These are phyloP conservation scores for Phodopus roborovskii DNA, from an alignment of 2,113 vertebrate species.

Conservation along the genomic window DNA sequence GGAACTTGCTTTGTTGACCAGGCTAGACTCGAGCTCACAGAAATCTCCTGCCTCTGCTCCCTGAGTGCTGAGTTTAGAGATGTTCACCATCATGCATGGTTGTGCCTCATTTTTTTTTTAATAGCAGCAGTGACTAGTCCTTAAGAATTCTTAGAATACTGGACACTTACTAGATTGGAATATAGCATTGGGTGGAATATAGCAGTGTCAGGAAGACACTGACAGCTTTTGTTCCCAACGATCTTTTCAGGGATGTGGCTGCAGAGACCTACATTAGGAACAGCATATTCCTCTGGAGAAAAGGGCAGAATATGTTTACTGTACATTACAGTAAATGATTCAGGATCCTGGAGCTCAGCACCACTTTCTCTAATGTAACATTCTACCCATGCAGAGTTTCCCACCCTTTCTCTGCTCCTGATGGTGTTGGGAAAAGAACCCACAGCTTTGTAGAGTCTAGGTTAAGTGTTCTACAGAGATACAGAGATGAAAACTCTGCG, in stretches of 20 bases:
- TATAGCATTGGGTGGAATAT: too few species aligned
- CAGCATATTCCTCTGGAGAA: background rate
- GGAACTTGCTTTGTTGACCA: background rate
- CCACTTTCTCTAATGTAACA: background rate
- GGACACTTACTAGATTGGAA: background rate
- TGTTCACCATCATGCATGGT: too few species aligned
- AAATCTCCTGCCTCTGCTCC: background rate
- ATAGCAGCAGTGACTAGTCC: background rate
- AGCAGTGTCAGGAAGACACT: background rate
- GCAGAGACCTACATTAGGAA: background rate
- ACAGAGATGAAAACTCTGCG: background rate
- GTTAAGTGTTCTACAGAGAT: background rate
- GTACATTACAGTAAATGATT: constrained; percentile 29
- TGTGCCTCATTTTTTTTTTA: background rate
- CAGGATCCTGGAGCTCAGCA: background rate
- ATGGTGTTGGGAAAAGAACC: background rate
- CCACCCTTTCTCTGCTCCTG: background rate
- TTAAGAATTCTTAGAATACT: background rate
- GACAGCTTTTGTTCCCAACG: background rate
- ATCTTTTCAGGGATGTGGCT: background rate
- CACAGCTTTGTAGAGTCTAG: background rate
- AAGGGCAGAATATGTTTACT: background rate
- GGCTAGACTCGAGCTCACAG: background rate
- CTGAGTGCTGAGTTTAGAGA: background rate
- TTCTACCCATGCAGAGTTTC: too few species aligned